Conservation (phyloP, 1,140 invertebrate species). For the Drosophila sp. region DNA sequence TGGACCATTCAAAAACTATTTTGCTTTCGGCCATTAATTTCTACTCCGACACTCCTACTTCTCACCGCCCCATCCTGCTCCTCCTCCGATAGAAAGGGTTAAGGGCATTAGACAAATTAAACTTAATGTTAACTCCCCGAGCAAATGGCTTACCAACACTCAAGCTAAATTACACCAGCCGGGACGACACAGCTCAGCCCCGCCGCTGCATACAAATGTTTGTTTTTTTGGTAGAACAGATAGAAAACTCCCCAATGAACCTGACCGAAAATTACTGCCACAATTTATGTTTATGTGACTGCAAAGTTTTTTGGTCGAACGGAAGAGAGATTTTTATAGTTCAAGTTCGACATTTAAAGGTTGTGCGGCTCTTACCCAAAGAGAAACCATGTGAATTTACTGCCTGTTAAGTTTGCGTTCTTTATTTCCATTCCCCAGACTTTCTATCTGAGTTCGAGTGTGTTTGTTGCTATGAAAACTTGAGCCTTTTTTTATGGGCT, state of each 20-base stretch:
- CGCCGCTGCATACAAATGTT: constrained; percentile 43
- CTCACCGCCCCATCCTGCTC: not conserved
- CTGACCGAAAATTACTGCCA: constrained; percentile 72
- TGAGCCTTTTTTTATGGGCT: constrained; percentile 49
- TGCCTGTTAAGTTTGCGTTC: constrained; percentile 53
- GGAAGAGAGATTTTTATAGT: constrained; percentile 67
- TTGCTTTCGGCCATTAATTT: constrained; percentile 34
- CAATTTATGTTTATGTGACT: constrained; percentile 81
- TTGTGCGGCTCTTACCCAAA: constrained; percentile 24
- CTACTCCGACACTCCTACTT: constrained; percentile 4
- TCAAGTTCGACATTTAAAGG: constrained; percentile 62
- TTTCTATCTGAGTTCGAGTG: not conserved
- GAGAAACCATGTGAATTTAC: constrained; percentile 68
- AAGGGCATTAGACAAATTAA: constrained; percentile 73
- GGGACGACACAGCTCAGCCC: constrained; percentile 4
- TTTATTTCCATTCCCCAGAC: constrained; percentile 31
- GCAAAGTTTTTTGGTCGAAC: constrained; percentile 58
- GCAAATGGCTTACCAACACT: constrained; percentile 47
- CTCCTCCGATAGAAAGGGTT: constrained; percentile 40
- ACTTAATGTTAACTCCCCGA: constrained; percentile 60
- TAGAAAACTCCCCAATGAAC: constrained; percentile 33
- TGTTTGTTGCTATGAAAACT: constrained; percentile 19
- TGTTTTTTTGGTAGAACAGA: constrained; percentile 25
- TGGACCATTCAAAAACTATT: constrained; percentile 28
- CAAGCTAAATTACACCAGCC: constrained; percentile 55